These are phyloP conservation scores for Lepidochrysops patricia DNA, from an alignment of 2,888 invertebrate genomes.

Conservation along the genomic window DNA sequence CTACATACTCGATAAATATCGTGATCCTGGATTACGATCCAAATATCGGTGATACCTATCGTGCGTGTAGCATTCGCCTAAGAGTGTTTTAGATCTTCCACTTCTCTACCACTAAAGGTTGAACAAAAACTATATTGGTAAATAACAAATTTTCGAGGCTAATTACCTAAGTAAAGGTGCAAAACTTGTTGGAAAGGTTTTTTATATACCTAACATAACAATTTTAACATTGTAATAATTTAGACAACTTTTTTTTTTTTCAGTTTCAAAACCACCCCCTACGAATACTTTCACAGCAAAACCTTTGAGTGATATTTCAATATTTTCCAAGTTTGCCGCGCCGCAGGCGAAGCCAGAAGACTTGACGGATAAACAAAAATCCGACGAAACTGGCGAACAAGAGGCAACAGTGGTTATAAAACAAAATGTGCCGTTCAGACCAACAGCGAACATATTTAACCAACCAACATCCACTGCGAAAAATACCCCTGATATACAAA, in stretches of 20 bases:
- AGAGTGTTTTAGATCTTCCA: no score
- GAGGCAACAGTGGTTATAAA: conserved; percentile 30
- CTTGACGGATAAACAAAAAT: conserved; percentile 29
- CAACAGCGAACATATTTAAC: conserved; percentile 44
- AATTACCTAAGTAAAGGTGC: no score
- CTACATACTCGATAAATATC: no score
- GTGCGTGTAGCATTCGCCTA: no score
- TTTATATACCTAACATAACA: background rate
- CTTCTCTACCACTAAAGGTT: no score
- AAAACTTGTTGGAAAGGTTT: no score
- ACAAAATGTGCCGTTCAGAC: conserved; percentile 36
- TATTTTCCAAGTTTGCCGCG: conserved; percentile 42
- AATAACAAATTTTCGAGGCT: no score
- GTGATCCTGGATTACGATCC: no score
- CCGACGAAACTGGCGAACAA: conserved; percentile 55
- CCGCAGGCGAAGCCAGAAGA: conserved; percentile 30
- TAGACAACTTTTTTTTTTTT: conserved; percentile 15
- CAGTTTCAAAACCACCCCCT: conserved; percentile 33
- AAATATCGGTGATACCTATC: no score
- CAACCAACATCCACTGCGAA: conserved; percentile 33
- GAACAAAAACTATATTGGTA: no score
- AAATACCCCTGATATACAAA: conserved; percentile 40
- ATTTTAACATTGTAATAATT: background rate
- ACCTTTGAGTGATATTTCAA: conserved; percentile 43
- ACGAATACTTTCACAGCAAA: conserved; percentile 41